phyloP scores from a whole-genome alignment of 1,140 invertebrate genomes.

The Drosophila burlai region DNA sequence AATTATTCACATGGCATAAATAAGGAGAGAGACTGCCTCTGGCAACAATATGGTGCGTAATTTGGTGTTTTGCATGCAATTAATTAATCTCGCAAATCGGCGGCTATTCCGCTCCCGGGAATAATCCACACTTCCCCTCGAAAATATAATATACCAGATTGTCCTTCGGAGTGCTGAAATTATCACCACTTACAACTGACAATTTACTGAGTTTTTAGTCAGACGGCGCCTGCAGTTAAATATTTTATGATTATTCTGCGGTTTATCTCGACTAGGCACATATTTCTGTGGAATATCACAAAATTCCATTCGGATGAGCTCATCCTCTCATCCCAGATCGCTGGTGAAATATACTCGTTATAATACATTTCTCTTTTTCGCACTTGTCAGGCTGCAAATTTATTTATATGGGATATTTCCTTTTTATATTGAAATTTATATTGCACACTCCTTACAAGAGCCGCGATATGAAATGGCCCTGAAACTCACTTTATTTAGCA shows the following conservation, averaged over 20 bases:
- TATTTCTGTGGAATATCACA: slow-evolving; percentile 40
- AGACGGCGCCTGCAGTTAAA: slow-evolving; percentile 37
- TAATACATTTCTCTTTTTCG: slow-evolving; percentile 58
- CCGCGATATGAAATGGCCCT: slow-evolving; percentile 35
- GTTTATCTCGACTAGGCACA: slow-evolving; percentile 7
- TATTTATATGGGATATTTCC: slow-evolving; percentile 62
- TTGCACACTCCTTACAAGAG: slow-evolving; percentile 30
- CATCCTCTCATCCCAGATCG: slow-evolving; percentile 3
- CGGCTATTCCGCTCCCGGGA: slow-evolving; percentile 13
- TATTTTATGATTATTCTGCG: slow-evolving; percentile 44
- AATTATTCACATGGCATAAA: slow-evolving; percentile 52
- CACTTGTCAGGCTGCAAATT: slow-evolving; percentile 60
- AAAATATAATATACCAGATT: slow-evolving; percentile 6
- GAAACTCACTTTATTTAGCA: slow-evolving; percentile 63
- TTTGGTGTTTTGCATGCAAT: slow-evolving; percentile 77
- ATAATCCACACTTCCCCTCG: slow-evolving; percentile 1
- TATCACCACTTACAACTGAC: slow-evolving; percentile 44
- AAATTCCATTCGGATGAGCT: slow-evolving; percentile 66
- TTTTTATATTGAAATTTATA: slow-evolving; percentile 53
- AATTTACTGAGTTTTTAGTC: slow-evolving; percentile 41
- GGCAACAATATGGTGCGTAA: slow-evolving; percentile 67
- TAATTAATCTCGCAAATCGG: slow-evolving; percentile 60
- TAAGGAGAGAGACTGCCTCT: slow-evolving; percentile 34
- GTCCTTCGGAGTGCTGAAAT: slow-evolving; percentile 19
- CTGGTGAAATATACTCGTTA: slow-evolving; percentile 26